These are phyloP conservation scores for Eriosoma lanigerum DNA, from an alignment of 1,140 invertebrate species.

Conservation along the genomic window DNA sequence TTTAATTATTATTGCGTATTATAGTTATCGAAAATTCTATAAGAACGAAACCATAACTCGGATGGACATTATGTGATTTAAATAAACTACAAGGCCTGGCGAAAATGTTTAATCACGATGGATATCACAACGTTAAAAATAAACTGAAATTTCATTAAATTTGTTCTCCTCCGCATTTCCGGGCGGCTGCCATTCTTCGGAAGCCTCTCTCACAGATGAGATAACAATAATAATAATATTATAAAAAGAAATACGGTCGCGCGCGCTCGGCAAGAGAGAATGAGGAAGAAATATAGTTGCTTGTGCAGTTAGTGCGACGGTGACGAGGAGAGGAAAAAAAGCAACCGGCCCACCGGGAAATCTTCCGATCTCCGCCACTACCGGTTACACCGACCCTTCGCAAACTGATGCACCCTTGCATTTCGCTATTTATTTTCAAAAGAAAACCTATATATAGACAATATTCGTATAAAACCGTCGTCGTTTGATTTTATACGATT, in stretches of 20 bases:
- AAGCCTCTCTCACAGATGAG: conserved; percentile 26
- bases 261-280: neutral
- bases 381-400: neutral
- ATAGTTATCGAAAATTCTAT: neutral
- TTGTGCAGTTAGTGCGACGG: too few species aligned
- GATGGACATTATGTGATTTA: neutral
- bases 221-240: conserved; percentile 36
- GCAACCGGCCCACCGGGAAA: conserved; percentile 31
- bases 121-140: conserved; percentile 17
- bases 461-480: too few species aligned
- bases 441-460: conserved; percentile 12
- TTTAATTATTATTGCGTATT: too few species aligned
- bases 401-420: neutral
- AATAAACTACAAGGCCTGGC: neutral
- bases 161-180: conserved; percentile 18
- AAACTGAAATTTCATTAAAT: conserved; percentile 42
- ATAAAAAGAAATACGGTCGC: neutral
- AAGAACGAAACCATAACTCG: neutral
- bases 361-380: neutral
- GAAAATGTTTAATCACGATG: conserved; percentile 25
- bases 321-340: neutral
- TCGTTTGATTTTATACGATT: too few species aligned
- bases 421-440: conserved; percentile 10
- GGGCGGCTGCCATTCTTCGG: conserved; percentile 5
- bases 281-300: neutral